Evolutionary conservation across 2,797 vertebrate species (phyloP), one percentile per base, ranked within the genome.

Genomic region (Geotrypetes seraphini): DNA sequence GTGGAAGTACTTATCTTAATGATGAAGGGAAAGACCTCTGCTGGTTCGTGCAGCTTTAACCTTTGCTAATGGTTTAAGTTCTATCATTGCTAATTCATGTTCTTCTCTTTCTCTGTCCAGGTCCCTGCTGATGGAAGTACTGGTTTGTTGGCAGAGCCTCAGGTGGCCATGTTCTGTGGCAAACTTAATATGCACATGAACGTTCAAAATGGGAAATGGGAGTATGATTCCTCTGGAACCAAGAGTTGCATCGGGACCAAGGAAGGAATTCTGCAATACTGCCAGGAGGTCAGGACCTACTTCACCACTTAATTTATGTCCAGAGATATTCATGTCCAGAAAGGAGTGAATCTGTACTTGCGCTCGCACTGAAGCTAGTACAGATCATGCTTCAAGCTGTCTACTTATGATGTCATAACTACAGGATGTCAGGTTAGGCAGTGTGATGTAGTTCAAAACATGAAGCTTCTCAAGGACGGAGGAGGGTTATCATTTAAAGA

Each of bases 171-270:
- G 87, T 90, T 90, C 62, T 90, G 89, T 21, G 83, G 83, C 39
- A 90, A 87, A 28, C 84, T 88, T 57, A 91, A 90, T 60, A 88
- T 90, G 86, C 88, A 90, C 53, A 84, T 91, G 81, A 89, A 91
- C 0, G 82, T 91, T 27, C 89, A 91, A 77, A 91, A 69, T 0
- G 87, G 87, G 21, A 90, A 90, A 43, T 91, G 89, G 89, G 87
- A 90, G 47, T 66, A 81, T 0, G 89, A 91, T 36, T 83, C 86
- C 3, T 82, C 77, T 0, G 85, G 86, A 25, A 74, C 73, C 42
- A 90, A 89, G 53, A 86, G 71, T 38, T 91, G 89, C 67, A 83
- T 86, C 1, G 71, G 75, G 12, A 87, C 85, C 2, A 91, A 90
- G 60, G 88, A 91, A 60, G 89, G 81, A 16, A 90, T 91, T 65